Base-by-base conservation (phyloP, 1,140 invertebrate species). In the Leptinotarsa texana region DNA sequence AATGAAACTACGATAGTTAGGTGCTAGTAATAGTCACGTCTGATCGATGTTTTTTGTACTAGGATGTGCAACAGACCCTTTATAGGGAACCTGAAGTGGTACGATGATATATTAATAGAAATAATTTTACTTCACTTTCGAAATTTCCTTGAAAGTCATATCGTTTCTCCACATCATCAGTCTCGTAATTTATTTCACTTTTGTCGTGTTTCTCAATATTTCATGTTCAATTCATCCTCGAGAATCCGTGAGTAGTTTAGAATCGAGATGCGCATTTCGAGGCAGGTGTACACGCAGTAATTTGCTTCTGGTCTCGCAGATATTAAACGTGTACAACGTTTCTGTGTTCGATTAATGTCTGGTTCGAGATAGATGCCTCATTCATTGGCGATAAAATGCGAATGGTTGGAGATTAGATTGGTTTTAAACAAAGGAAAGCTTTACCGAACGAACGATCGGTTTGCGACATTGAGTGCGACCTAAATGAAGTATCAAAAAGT, bases 311-410 rank as follows among this genome's bases (percentile, higher is more conserved):
- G 13, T 17, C 51, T 15, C n/a, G 15, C 51, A 57, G 15, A 57
- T 57, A 57, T 57, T 57, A 57, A 57, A n/a, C 51, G 51, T n/a
- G 51, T 57, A 57, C n/a, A 57, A 57, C 51, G 51, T 57, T 57
- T 57, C 51, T 57, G n/a, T 57, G n/a, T 57, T 57, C 51, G 51
- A 57, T 57, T 57, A 17, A 57, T 57, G 51, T 57, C 51, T 57
- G 51, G 15, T 57, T 18, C 15, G 51, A 57, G 51, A 57, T 57
- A 57, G 51, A 57, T 57, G 6, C 51, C 51, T 57, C 51, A 57
- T 57, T 57, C 51, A 57, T 15, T 57, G 15, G 15, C 17, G 51
- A 57, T 57, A 57, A 57, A 57, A 18, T 17, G 17, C n/a, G 51
- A 57, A 18, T 4, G 51, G 4, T 57, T 57, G 2, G 51, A 57